Percentiles rank a stretch among this genome's conserved stretches.
phyloP scores from a whole-genome alignment of 92 coral and sea anemone species.

The Micromussa lordhowensis region DNA sequence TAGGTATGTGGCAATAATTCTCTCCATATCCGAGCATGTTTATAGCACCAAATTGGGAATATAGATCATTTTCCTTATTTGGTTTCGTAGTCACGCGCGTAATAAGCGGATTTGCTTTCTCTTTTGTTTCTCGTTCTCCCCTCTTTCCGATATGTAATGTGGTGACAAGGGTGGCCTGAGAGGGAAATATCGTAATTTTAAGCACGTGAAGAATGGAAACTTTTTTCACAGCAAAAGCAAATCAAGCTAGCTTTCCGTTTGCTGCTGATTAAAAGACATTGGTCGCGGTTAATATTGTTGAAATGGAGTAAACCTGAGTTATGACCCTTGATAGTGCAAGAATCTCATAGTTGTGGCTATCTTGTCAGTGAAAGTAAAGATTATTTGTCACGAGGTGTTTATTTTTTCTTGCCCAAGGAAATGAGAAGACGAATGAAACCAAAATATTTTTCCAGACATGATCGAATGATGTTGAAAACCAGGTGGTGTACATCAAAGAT shows the following conservation, averaged over 20 bases:
- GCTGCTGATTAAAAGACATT: neutral
- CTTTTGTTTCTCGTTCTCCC: neutral
- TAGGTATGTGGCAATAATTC: conserved; percentile 3
- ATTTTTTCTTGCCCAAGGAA: neutral
- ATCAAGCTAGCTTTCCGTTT: neutral
- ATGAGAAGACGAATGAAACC: neutral
- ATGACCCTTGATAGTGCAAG: neutral
- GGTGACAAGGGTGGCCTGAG: neutral
- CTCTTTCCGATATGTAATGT: neutral
- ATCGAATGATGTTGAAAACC: neutral
- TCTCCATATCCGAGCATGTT: neutral
- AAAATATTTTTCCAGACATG: conserved; percentile 2
- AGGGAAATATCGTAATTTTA: conserved; percentile 10
- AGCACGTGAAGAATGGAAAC: conserved; percentile 22
- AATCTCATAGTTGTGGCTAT: neutral
- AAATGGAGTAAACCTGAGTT: neutral
- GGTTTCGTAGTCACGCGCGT: neutral
- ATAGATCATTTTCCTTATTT: conserved; percentile 14
- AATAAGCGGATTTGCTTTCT: conserved; percentile 3
- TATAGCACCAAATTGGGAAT: neutral
- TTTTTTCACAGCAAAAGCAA: neutral
- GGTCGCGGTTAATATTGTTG: neutral
- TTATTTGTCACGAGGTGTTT: neutral
- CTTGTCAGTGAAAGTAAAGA: neutral
- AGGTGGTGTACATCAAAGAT: neutral